Evolutionary conservation across 2,888 invertebrate species (phyloP).

Genomic region (Griposia aprilina): DNA sequence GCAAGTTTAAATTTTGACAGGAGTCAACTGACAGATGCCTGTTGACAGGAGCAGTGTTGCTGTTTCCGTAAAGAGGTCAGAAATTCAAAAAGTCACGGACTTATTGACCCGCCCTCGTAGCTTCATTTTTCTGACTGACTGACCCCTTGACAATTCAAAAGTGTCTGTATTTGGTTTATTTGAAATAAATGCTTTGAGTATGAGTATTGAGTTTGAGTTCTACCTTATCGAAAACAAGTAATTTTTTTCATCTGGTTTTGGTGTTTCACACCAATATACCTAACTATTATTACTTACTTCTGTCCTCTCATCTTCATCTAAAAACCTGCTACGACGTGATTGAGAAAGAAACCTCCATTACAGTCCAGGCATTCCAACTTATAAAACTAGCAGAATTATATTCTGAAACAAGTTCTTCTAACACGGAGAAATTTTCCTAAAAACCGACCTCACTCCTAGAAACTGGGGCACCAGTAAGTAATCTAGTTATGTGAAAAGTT

Average conservation of each 20-base stretch:
- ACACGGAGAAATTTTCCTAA: neutral
- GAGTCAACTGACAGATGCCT: too few species aligned
- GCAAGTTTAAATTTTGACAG: too few species aligned
- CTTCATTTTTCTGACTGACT: too few species aligned
- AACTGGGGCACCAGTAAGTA: constrained; percentile 46
- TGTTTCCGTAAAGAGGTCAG: too few species aligned
- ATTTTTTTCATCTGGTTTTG: neutral
- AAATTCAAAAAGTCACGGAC: too few species aligned
- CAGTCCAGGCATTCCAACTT: neutral
- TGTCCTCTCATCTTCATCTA: neutral
- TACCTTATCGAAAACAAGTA: neutral
- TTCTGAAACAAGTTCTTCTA: neutral
- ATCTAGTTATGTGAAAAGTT: constrained; percentile 59
- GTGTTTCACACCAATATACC: neutral
- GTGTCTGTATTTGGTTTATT: too few species aligned
- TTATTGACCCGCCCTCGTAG: too few species aligned
- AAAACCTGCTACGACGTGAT: neutral
- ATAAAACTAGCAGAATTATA: constrained; percentile 2
- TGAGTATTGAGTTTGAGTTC: too few species aligned
- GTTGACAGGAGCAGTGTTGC: too few species aligned
- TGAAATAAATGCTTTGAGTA: too few species aligned
- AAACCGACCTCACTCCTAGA: constrained; percentile 17
- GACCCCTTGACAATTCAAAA: too few species aligned
- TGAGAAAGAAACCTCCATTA: neutral
- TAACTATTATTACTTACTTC: neutral